Conservation (phyloP, 2,113 vertebrate species). For the Crotalus horridus region DNA sequence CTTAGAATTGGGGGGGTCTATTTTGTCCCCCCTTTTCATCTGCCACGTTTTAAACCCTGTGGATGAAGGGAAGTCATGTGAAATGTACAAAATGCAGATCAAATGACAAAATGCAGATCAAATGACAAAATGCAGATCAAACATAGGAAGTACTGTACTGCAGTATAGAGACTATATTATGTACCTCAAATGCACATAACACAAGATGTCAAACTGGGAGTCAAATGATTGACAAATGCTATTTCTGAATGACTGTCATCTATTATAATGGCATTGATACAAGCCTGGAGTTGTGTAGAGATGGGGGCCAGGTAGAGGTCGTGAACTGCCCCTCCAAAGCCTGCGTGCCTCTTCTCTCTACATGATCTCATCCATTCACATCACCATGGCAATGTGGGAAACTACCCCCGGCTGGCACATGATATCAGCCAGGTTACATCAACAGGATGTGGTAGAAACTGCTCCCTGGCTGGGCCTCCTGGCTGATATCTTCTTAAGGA, state of each 20-base stretch:
- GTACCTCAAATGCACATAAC: neutral
- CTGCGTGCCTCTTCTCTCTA: too few species aligned
- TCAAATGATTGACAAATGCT: neutral
- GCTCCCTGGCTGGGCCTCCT: too few species aligned
- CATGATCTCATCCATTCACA: too few species aligned
- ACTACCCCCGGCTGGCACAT: too few species aligned
- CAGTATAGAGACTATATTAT: neutral
- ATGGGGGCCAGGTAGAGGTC: too few species aligned
- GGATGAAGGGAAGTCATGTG: neutral
- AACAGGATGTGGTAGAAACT: too few species aligned
- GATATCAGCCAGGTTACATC: too few species aligned
- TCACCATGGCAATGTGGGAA: too few species aligned
- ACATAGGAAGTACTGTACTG: neutral
- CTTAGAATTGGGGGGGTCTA: neutral
- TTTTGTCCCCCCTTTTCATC: neutral
- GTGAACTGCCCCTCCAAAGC: too few species aligned
- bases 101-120: too few species aligned
- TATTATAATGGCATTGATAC: neutral
- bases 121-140: neutral
- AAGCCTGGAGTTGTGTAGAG: neutral
- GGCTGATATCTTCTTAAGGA: too few species aligned
- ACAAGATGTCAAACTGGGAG: neutral
- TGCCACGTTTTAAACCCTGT: neutral
- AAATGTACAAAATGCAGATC: neutral
- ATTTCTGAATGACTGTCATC: neutral